Conservation (phyloP, 1,140 invertebrate species). For the Neodiprion pinetum region DNA sequence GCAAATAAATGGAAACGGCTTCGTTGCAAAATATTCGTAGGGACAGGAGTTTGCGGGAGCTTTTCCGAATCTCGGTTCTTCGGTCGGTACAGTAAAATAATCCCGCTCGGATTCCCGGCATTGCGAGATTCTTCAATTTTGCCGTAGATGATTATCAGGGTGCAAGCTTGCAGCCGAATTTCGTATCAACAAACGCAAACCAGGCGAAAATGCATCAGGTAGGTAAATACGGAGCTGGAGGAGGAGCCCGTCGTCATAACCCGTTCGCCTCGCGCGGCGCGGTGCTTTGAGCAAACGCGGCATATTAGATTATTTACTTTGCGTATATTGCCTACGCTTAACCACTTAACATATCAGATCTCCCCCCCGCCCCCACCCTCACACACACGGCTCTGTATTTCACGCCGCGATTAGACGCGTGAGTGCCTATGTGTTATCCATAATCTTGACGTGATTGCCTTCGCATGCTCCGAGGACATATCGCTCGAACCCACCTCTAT, state of each 20-base stretch:
- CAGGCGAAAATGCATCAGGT: neutral
- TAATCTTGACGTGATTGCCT: conserved; percentile 39
- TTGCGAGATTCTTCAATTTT: too few species aligned
- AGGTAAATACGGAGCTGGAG: neutral
- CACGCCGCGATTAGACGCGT: conserved; percentile 20
- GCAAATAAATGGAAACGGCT: too few species aligned
- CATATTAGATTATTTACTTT: conserved; percentile 19
- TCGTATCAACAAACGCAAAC: neutral
- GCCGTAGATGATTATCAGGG: too few species aligned
- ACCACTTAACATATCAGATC: conserved; percentile 45
- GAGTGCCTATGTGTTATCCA: conserved; percentile 19
- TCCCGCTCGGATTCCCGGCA: too few species aligned
- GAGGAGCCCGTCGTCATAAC: neutral
- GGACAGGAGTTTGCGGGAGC: too few species aligned
- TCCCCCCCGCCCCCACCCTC: conserved; percentile 27
- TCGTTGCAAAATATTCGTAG: too few species aligned
- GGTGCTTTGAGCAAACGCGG: neutral
- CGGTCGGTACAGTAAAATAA: too few species aligned
- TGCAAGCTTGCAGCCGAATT: too few species aligned
- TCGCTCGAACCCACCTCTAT: conserved; percentile 37
- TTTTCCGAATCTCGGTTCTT: too few species aligned
- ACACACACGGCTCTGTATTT: neutral
- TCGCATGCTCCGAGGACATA: conserved; percentile 54
- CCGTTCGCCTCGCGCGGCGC: neutral
- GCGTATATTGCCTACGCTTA: conserved; percentile 42